phyloP scores from a whole-genome alignment of 2,113 vertebrate species.

The Bostrychus sinensis region DNA sequence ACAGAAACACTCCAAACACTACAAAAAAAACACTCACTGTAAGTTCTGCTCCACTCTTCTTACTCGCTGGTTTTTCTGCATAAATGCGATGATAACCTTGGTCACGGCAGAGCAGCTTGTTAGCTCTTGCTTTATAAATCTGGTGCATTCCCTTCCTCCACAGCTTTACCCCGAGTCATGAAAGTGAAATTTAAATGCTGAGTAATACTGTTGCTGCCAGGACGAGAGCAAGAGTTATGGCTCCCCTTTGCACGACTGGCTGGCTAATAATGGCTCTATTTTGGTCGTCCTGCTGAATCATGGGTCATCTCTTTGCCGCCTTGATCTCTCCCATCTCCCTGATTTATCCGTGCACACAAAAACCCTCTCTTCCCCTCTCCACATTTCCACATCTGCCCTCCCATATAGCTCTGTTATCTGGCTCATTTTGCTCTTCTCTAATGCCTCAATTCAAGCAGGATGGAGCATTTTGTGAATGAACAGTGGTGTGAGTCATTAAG shows the following conservation, averaged over 20 bases:
- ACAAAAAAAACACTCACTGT: too few relatives aligned
- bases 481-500: slow-evolving; percentile 52
- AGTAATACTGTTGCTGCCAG: slow-evolving; percentile 55
- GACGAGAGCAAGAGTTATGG: slow-evolving; percentile 59
- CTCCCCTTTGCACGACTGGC: slow-evolving; percentile 58
- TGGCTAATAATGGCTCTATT: slow-evolving; percentile 73
- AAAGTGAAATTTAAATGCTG: slow-evolving; percentile 55
- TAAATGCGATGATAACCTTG: slow-evolving; percentile 10
- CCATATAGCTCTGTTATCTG: not conserved
- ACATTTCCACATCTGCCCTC: slow-evolving; percentile 5
- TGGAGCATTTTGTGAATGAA: slow-evolving; percentile 65
- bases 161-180: slow-evolving; percentile 6
- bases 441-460: slow-evolving; percentile 32
- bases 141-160: slow-evolving; percentile 6
- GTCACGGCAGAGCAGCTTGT: not conserved
- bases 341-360: slow-evolving; percentile 37
- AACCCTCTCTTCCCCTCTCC: too few relatives aligned
- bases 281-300: slow-evolving; percentile 72
- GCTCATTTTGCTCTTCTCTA: slow-evolving; percentile 9
- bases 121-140: slow-evolving; percentile 9
- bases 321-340: slow-evolving; percentile 30
- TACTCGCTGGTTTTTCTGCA: not conserved
- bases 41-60: not conserved
- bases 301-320: slow-evolving; percentile 54
- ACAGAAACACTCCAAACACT: not conserved